A percentile compares a stretch with the other conserved stretches of the same genome.
phyloP scores from a whole-genome alignment of 2,113 vertebrate species.

The Passerina amoena region DNA sequence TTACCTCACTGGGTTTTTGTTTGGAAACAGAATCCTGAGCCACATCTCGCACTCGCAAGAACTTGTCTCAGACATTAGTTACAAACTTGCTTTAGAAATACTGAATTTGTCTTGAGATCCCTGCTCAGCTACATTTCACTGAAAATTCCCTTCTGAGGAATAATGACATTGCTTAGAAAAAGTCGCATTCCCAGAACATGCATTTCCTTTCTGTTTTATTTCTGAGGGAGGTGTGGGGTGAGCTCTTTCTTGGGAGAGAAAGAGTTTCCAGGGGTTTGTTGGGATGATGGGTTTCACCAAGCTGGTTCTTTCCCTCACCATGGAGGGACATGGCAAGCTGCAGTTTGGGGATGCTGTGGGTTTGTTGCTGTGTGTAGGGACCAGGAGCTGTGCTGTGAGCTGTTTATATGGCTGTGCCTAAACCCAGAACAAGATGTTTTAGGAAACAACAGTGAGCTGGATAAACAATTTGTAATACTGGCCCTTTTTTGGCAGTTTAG shows the following conservation, averaged over 20 bases:
- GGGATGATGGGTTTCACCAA: not conserved
- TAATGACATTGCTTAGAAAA: not conserved
- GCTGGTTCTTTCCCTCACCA: fast-evolving
- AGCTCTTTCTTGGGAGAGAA: not conserved
- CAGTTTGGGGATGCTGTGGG: not conserved
- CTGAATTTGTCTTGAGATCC: not conserved
- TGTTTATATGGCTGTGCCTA: not conserved
- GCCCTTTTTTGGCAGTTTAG: not conserved
- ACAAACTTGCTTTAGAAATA: not conserved
- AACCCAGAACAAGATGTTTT: not conserved
- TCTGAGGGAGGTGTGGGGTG: not conserved
- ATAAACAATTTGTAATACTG: not conserved
- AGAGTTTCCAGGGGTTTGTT: not conserved
- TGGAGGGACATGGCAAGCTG: fast-evolving
- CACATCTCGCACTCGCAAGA: fast-evolving
- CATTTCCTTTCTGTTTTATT: not conserved
- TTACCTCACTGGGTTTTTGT: not conserved
- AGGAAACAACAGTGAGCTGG: not conserved
- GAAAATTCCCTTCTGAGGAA: not conserved
- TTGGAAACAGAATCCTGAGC: not conserved
- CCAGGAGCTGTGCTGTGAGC: not conserved
- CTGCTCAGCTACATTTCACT: not conserved
- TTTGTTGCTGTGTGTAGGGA: not conserved
- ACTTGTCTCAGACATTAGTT: not conserved
- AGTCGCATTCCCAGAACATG: not conserved